Percentiles rank a stretch among this genome's conserved stretches.
phyloP scores from a whole-genome alignment of 1,140 invertebrate species.

The Heliconius hewitsoni region DNA sequence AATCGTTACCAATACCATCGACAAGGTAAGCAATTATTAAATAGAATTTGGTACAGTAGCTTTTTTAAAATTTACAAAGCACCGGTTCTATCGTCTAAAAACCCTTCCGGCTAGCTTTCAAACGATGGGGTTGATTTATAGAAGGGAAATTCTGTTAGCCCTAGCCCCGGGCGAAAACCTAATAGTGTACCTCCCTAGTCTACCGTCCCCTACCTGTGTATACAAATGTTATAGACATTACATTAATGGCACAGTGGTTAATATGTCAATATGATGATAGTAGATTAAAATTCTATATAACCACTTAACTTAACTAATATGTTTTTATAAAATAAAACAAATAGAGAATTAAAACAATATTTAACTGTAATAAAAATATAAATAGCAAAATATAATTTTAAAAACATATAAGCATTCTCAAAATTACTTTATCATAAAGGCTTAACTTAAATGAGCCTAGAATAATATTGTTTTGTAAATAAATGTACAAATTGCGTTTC shows the following conservation, averaged over 20 bases:
- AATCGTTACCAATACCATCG: background rate
- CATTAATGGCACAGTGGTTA: background rate
- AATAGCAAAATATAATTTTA: no score
- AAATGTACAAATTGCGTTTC: no score
- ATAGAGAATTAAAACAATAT: no score
- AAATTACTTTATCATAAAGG: no score
- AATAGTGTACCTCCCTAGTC: slow-evolving; percentile 1
- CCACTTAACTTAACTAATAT: no score
- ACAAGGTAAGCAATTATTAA: background rate
- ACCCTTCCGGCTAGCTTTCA: background rate
- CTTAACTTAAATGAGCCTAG: no score
- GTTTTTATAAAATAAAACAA: no score
- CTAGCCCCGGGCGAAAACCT: slow-evolving; percentile 8
- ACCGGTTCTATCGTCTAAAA: background rate
- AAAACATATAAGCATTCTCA: no score
- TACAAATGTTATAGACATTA: background rate
- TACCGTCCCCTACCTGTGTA: background rate
- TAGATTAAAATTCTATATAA: background rate
- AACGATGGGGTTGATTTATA: slow-evolving; percentile 1
- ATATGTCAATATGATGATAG: background rate
- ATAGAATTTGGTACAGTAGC: background rate
- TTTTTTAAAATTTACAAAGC: background rate
- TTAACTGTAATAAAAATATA: no score
- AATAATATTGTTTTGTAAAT: no score
- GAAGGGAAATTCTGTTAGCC: slow-evolving; percentile 6